Conservation (phyloP, 2,888 invertebrate genomes). For the Drosophila tanythrix region DNA sequence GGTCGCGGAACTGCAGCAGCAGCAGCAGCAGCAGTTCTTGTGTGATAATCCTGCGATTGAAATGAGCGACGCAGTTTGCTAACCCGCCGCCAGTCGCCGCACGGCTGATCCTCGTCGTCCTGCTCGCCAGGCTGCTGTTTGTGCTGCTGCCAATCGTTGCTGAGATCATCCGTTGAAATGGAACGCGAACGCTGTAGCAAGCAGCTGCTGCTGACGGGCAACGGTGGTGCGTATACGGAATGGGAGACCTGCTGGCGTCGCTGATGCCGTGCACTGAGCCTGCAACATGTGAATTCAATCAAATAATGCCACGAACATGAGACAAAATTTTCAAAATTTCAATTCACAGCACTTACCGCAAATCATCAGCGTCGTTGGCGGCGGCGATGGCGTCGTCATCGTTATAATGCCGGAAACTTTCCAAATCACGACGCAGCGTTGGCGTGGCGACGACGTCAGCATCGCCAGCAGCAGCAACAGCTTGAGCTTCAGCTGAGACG, state of each 20-base stretch:
- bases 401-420: slow-evolving; percentile 84
- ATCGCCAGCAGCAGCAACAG: slow-evolving; percentile 39
- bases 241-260: slow-evolving; percentile 79
- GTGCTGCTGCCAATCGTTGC: slow-evolving; percentile 81
- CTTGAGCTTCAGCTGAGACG: slow-evolving; percentile 51
- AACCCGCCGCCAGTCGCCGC: slow-evolving; percentile 88
- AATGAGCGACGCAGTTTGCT: slow-evolving; percentile 88
- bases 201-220: slow-evolving; percentile 40
- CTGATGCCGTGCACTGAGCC: slow-evolving; percentile 75
- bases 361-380: slow-evolving; percentile 67
- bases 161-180: slow-evolving; percentile 86
- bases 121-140: slow-evolving; percentile 85
- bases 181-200: slow-evolving; percentile 82
- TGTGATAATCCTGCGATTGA: slow-evolving; percentile 87
- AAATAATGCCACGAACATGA: slow-evolving; percentile 57
- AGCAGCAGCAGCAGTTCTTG: slow-evolving; percentile 7
- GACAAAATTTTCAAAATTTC: slow-evolving; percentile 25
- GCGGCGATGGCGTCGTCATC: slow-evolving; percentile 53
- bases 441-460: slow-evolving; percentile 62
- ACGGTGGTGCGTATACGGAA: slow-evolving; percentile 67
- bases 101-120: slow-evolving; percentile 85
- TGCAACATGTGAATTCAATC: slow-evolving; percentile 53
- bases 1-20: slow-evolving; percentile 3
- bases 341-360: slow-evolving; percentile 76
- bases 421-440: slow-evolving; percentile 83